Evolutionary conservation across 2,797 vertebrate genomes (phyloP).

Genomic region (Gallinago nigripennis): DNA sequence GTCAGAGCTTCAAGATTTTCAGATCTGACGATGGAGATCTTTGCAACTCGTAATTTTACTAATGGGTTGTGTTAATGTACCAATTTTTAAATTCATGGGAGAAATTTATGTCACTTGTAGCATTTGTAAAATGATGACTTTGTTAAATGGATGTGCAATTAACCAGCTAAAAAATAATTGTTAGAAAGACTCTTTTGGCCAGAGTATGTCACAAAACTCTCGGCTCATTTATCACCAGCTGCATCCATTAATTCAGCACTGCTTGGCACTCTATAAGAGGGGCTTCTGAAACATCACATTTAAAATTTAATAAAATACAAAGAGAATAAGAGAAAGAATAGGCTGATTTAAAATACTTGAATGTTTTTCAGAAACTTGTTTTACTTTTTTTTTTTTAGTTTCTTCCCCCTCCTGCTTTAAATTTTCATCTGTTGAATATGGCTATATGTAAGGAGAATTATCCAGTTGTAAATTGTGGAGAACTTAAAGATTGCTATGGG

Average conservation of each 20-base stretch:
- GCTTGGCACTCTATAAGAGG: conserved; percentile 55
- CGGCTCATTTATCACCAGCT: conserved; percentile 70
- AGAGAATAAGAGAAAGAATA: conserved; percentile 28
- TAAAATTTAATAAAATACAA: conserved; percentile 57
- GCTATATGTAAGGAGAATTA: neutral
- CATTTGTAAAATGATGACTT: conserved; percentile 73
- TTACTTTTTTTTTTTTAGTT: neutral
- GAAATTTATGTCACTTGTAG: conserved; percentile 70
- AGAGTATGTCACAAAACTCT: conserved; percentile 63
- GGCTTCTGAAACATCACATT: conserved; percentile 47
- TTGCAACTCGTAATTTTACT: conserved; percentile 69
- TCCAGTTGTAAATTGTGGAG: neutral
- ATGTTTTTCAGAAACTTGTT: neutral
- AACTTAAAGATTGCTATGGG: neutral
- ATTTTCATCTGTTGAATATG: neutral
- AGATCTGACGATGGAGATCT: conserved; percentile 40
- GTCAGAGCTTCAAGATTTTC: conserved; percentile 58
- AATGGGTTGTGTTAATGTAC: conserved; percentile 55
- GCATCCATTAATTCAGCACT: conserved; percentile 60
- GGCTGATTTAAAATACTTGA: conserved; percentile 8
- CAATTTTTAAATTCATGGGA: conserved; percentile 60
- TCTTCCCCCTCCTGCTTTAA: neutral
- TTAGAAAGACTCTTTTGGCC: conserved; percentile 73
- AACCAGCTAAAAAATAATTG: conserved; percentile 71
- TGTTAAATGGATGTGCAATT: conserved; percentile 76